Evolutionary conservation across 2,797 vertebrate species (phyloP).

Genomic region (Alosa sapidissima): DNA sequence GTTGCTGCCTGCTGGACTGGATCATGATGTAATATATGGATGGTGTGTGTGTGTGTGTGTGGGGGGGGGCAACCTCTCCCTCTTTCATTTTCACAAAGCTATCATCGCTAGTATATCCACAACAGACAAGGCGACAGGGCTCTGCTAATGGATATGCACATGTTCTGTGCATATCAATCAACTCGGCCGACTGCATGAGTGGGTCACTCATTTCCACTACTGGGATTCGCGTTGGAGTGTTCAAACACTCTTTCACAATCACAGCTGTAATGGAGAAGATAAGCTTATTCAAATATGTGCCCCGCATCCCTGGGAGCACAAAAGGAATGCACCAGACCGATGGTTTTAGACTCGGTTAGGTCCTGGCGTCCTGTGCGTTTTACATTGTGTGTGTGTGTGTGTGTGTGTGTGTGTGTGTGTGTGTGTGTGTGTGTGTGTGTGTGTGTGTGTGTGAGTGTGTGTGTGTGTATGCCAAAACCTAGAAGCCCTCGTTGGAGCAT

Average conservation of each 20-base stretch:
- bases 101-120: neutral
- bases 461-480: neutral
- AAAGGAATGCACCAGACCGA: neutral
- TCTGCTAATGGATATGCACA: neutral
- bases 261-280: conserved; percentile 2
- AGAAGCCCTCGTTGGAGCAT: neutral
- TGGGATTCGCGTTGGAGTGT: neutral
- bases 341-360: neutral
- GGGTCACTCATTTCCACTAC: conserved; percentile 15
- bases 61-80: neutral
- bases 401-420: too few species aligned
- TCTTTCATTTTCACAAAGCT: conserved; percentile 7
- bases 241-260: conserved; percentile 19
- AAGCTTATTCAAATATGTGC: neutral
- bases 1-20: neutral
- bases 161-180: neutral
- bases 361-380: neutral
- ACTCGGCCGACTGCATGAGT: neutral
- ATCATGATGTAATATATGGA: neutral
- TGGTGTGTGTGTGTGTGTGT: neutral
- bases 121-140: neutral
- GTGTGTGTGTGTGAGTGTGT: too few species aligned
- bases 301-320: neutral
- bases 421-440: too few species aligned
- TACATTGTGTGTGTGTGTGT: neutral